These are phyloP conservation scores for Austrofundulus limnaeus DNA, from an alignment of 2,113 vertebrate genomes.

Conservation along the genomic window DNA sequence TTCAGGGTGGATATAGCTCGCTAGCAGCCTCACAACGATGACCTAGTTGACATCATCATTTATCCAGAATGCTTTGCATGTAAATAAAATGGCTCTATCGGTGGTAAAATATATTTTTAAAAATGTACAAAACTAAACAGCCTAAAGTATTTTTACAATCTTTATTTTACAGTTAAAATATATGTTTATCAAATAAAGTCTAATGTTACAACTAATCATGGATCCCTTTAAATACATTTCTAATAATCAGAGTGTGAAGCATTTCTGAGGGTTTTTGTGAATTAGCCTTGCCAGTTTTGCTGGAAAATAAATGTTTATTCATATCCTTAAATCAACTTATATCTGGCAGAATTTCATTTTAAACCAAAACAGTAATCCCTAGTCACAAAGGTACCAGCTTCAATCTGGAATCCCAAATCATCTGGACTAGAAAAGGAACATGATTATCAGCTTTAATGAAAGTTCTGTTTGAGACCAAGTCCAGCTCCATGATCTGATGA, in stretches of 20 bases:
- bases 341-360: slow-evolving; percentile 3
- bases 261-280: slow-evolving; percentile 27
- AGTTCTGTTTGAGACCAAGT: background rate
- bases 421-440: too few relatives aligned
- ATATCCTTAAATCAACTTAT: slow-evolving; percentile 3
- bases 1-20: too few relatives aligned
- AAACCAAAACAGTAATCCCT: background rate
- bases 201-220: too few relatives aligned
- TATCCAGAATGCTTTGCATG: too few relatives aligned
- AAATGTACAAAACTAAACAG: too few relatives aligned
- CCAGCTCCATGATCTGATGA: background rate
- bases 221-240: slow-evolving; percentile 50
- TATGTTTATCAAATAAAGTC: too few relatives aligned
- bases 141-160: too few relatives aligned
- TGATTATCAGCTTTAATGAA: background rate
- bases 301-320: background rate
- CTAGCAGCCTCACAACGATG: too few relatives aligned
- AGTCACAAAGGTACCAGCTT: background rate
- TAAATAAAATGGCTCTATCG: too few relatives aligned
- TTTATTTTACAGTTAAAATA: too few relatives aligned
- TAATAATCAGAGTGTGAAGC: slow-evolving; percentile 48
- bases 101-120: too few relatives aligned
- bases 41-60: too few relatives aligned
- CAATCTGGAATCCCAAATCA: background rate
- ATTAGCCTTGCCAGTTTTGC: slow-evolving; percentile 8